These are phyloP conservation scores for Ichneumoninae sp. DNA, from an alignment of 2,888 invertebrate species.

Conservation along the genomic window DNA sequence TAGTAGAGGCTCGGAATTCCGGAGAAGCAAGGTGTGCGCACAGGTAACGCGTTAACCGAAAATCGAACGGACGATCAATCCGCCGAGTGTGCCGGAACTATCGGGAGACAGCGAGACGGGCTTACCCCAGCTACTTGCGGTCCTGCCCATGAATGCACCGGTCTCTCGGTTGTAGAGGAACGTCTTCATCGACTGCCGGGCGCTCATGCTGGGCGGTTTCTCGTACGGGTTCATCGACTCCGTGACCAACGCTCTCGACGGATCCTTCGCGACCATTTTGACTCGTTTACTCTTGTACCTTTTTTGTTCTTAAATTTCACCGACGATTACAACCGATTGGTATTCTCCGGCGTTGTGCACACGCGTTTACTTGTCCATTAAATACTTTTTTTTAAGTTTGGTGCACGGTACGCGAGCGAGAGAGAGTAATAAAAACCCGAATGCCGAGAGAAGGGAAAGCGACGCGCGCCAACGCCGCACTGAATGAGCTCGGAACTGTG, in stretches of 20 bases:
- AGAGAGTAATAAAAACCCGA: not conserved
- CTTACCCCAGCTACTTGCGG: conserved; percentile 88
- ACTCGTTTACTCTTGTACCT: not conserved
- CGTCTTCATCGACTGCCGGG: conserved; percentile 80
- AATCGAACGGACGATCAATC: not conserved
- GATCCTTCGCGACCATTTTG: conserved; percentile 86
- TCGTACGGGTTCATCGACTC: conserved; percentile 85
- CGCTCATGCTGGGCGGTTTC: conserved; percentile 83
- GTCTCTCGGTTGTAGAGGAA: conserved; percentile 87
- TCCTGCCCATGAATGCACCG: conserved; percentile 87
- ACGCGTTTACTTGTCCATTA: conserved; percentile 1
- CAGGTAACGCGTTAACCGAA: not conserved
- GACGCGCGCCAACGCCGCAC: conserved; percentile 65
- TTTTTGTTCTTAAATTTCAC: not conserved
- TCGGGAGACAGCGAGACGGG: conserved; percentile 25
- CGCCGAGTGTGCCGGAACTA: not conserved
- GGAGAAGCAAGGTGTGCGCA: conserved; percentile 2
- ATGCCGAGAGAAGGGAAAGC: conserved; percentile 37
- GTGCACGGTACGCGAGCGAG: conserved; percentile 27
- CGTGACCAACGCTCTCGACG: conserved; percentile 79
- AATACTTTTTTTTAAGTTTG: conserved; percentile 12
- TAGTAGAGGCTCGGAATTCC: conserved; percentile 4
- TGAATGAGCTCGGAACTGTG: conserved; percentile 52
- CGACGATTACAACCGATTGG: not conserved
- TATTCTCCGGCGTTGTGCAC: not conserved